A percentile compares a stretch with the other conserved stretches of the same genome.
phyloP scores from a whole-genome alignment of 1,140 invertebrate species.

The Potamilus streckersoni region DNA sequence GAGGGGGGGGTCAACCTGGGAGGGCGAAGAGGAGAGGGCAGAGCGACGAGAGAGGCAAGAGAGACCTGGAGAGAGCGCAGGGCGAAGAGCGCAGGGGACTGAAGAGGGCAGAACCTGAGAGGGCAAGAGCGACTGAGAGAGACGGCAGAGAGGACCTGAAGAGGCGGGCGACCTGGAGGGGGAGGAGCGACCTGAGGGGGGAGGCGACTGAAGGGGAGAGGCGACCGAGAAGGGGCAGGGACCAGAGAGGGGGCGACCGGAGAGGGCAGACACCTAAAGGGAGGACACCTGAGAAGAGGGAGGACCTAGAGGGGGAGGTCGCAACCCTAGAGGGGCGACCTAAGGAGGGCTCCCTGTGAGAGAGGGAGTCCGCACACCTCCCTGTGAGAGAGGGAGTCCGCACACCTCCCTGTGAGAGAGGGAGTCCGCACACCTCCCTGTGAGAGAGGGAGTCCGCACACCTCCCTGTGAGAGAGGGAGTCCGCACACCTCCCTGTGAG shows the following conservation, averaged over 20 bases:
- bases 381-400: too few species aligned
- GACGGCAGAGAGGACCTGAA: background rate
- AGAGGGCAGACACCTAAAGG: background rate
- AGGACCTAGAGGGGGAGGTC: background rate
- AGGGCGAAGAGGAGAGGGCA: background rate
- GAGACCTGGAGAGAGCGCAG: background rate
- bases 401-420: too few species aligned
- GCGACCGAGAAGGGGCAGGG: background rate
- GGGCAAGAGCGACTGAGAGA: background rate
- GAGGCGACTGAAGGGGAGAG: background rate
- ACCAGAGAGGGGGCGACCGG: background rate
- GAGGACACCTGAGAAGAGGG: background rate
- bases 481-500: too few species aligned
- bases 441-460: too few species aligned
- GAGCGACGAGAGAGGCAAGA: slow-evolving; percentile 1
- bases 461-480: too few species aligned
- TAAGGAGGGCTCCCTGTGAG: too few species aligned
- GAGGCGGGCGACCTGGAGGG: background rate
- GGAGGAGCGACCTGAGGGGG: background rate
- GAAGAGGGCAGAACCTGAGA: background rate
- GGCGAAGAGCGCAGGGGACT: background rate
- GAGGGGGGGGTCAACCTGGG: slow-evolving; percentile 1
- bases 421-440: too few species aligned
- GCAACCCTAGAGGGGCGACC: too few species aligned
- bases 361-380: too few species aligned